Conservation (phyloP, 2,797 vertebrate species). For the Alectoris magna region DNA sequence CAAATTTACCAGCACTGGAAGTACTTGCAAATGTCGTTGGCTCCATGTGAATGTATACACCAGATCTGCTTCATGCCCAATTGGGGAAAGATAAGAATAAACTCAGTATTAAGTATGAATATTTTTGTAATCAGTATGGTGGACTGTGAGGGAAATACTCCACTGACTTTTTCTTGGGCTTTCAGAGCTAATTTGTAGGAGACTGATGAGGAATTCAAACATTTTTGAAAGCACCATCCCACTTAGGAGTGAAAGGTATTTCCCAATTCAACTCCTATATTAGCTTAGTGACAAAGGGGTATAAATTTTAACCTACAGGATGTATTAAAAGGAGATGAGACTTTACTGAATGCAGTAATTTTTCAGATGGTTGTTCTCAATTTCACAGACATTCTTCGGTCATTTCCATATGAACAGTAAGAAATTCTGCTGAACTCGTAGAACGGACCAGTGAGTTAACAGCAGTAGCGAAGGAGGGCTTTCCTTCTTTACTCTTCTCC, state of each 20-base stretch:
- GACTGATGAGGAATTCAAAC: conserved; percentile 47
- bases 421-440: neutral
- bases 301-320: conserved; percentile 29
- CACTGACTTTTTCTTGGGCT: conserved; percentile 59
- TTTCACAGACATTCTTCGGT: conserved; percentile 31
- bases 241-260: conserved; percentile 30
- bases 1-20: conserved; percentile 19
- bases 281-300: conserved; percentile 27
- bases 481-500: conserved; percentile 6
- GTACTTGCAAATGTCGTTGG: neutral
- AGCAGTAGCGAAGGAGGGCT: conserved; percentile 26
- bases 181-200: conserved; percentile 49
- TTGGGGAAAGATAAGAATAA: conserved; percentile 27
- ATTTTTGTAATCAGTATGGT: conserved; percentile 42
- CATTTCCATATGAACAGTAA: neutral
- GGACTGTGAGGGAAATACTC: conserved; percentile 45
- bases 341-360: conserved; percentile 40
- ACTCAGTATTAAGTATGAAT: conserved; percentile 38
- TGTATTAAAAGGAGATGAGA: conserved; percentile 51
- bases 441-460: neutral
- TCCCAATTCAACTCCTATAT: conserved; percentile 46
- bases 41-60: neutral
- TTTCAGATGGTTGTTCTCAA: conserved; percentile 31
- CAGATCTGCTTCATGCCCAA: neutral
- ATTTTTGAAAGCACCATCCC: conserved; percentile 45